Conservation (phyloP, 1,140 invertebrate species). For the Eumeta japonica region DNA sequence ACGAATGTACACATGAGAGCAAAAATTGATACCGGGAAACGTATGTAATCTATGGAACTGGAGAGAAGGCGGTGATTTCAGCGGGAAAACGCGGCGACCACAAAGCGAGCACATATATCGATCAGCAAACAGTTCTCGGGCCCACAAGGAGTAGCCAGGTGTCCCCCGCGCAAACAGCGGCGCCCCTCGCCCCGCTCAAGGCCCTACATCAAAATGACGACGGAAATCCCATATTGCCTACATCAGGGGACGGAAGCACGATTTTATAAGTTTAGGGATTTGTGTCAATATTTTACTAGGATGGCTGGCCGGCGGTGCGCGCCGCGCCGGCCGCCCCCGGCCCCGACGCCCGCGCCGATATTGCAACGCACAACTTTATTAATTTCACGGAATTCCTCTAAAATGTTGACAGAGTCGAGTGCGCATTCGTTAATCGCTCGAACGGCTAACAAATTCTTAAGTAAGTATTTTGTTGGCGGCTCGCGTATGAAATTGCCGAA, state of each 20-base stretch:
- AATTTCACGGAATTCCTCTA: conserved; percentile 23
- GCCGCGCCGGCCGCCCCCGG: conserved; percentile 9
- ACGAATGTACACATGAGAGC: too few species aligned
- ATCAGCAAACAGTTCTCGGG: conserved; percentile 36
- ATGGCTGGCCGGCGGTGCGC: conserved; percentile 22
- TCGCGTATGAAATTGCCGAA: conserved; percentile 27
- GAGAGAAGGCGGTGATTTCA: too few species aligned
- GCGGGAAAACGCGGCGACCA: too few species aligned
- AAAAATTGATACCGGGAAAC: too few species aligned
- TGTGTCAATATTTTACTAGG: conserved; percentile 57
- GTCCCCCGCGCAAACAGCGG: conserved; percentile 30
- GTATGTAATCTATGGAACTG: too few species aligned
- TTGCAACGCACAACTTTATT: conserved; percentile 32
- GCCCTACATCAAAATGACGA: conserved; percentile 48
- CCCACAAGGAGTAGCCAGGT: conserved; percentile 31
- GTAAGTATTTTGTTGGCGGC: conserved; percentile 39
- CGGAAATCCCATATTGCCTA: conserved; percentile 54
- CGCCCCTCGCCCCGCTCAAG: conserved; percentile 20
- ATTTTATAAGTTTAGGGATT: conserved; percentile 58
- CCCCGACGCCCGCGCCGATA: conserved; percentile 2
- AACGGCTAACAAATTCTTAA: conserved; percentile 33
- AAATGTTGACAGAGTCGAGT: conserved; percentile 14
- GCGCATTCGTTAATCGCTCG: conserved; percentile 32
- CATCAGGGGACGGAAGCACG: conserved; percentile 43
- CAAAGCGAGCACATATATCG: conserved; percentile 40